Percentiles rank a stretch among this genome's conserved stretches.
phyloP scores from a whole-genome alignment of 2,888 invertebrate species.

The Lycophotia porphyrea region DNA sequence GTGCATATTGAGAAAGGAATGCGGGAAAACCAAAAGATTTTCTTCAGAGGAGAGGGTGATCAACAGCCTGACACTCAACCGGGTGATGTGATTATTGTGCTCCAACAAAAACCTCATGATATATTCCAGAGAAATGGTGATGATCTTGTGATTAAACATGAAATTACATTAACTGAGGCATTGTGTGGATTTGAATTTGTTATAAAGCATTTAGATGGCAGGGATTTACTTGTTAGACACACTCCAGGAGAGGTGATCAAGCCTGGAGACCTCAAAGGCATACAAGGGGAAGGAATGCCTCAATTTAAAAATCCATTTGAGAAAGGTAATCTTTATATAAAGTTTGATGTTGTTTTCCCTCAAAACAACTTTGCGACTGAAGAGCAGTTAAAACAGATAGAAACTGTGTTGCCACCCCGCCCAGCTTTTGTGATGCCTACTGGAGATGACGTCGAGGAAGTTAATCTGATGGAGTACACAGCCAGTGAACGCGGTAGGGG shows the following conservation, averaged over 20 bases:
- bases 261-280: slow-evolving; percentile 94
- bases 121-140: slow-evolving; percentile 94
- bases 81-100: slow-evolving; percentile 96
- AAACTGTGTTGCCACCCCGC: slow-evolving; percentile 93
- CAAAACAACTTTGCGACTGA: slow-evolving; percentile 94
- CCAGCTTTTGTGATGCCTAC: slow-evolving; percentile 93
- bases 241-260: slow-evolving; percentile 95
- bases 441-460: slow-evolving; percentile 96
- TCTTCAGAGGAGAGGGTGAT: slow-evolving; percentile 97
- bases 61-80: slow-evolving; percentile 96
- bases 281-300: slow-evolving; percentile 98
- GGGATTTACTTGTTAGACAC: slow-evolving; percentile 94
- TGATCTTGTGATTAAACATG: slow-evolving; percentile 93
- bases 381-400: slow-evolving; percentile 92
- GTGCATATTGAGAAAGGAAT: slow-evolving; percentile 97
- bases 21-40: slow-evolving; percentile 96
- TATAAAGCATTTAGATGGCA: slow-evolving; percentile 97
- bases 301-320: slow-evolving; percentile 95
- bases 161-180: slow-evolving; percentile 95
- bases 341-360: slow-evolving; percentile 96
- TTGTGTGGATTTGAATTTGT: slow-evolving; percentile 96
- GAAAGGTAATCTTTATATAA: slow-evolving; percentile 96
- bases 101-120: slow-evolving; percentile 95
- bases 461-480: slow-evolving; percentile 94
- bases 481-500: slow-evolving; percentile 89